Evolutionary conservation across 2,888 invertebrate species (phyloP), one percentile per base, ranked within the genome.

Genomic region (Odontocolon sp.): DNA sequence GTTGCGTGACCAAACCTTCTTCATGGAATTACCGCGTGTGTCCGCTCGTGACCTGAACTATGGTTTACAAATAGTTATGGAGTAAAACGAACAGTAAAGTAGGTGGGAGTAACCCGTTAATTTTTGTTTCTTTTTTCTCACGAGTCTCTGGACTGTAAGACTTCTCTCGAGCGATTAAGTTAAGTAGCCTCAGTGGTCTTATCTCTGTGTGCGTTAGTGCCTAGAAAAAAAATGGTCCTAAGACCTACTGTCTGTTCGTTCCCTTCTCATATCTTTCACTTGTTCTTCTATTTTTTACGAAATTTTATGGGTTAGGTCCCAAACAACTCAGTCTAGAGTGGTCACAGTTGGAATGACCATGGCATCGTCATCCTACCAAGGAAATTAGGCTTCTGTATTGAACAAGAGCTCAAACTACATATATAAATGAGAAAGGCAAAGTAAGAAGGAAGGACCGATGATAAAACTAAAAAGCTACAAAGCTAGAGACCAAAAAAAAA

Each of bases 1-100:
- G 47, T 77, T 61, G 77, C 77, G 77, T 77, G 77, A 77, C 72
- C 57, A 31, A 57, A 50, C 67, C 67, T 77, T 69, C 72, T 23
- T 64, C 57, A 42, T 63, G 52, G 63, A 68, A 77, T 69, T 68
- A 77, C 42, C 50, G 52, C 61, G 28, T 45, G 14, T 36, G 52
- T 21, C 11, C 56, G 38, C 18, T 16, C 28, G 50, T 57, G 61
- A 45, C 31, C 45, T 31, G 54, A 28, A 33, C 54, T 16, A 33
- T 64, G 52, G n/a, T 42, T 66, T 72, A 21, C 47, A 56, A 40
- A 50, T 57, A 63, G 61, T 67, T 67, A 56, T 45, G 36, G 33
- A 42, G 63, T 40, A 45, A 38, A 45, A 71, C 70, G 40, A 11
- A 31, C 42, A 42, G 45, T 47, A 8, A 14, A 26, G 23, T 9